Conservation (phyloP, 2,888 invertebrate genomes). For the Pollenia griseotomentosa region DNA sequence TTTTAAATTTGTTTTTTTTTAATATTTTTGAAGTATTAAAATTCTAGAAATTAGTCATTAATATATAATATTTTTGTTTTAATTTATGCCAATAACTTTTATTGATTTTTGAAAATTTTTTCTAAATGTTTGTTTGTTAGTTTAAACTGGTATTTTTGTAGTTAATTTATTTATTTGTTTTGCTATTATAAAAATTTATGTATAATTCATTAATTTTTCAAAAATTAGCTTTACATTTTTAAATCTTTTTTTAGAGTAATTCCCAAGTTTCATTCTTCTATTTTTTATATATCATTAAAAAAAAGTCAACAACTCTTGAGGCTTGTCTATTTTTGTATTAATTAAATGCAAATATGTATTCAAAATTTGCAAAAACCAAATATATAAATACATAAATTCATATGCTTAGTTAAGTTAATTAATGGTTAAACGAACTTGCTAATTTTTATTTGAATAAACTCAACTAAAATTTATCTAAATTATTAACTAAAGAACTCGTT, state of each 20-base stretch:
- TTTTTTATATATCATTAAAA: neutral
- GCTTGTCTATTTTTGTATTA: neutral
- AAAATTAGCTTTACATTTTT: neutral
- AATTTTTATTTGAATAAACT: neutral
- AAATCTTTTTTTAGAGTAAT: neutral
- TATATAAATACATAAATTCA: no score
- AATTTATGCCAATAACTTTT: slow-evolving; percentile 3
- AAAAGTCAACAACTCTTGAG: neutral
- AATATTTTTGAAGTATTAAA: neutral
- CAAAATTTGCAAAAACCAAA: neutral
- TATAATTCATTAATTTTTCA: slow-evolving; percentile 5
- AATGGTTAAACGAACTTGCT: slow-evolving; percentile 4
- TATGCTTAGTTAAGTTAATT: neutral
- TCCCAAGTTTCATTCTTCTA: neutral
- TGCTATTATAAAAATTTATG: slow-evolving; percentile 2
- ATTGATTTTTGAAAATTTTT: neutral
- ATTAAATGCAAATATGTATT: neutral
- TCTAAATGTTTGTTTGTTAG: slow-evolving; percentile 7
- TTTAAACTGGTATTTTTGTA: no score
- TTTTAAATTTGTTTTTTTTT: neutral
- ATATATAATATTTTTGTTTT: neutral
- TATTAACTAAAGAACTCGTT: no score
- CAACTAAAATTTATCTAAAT: neutral
- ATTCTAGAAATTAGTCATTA: neutral
- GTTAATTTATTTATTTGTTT: neutral